Percentiles rank a stretch among this genome's conserved stretches.
Conservation (phyloP, 2,888 invertebrate species). For the Acronicta leporina region DNA sequence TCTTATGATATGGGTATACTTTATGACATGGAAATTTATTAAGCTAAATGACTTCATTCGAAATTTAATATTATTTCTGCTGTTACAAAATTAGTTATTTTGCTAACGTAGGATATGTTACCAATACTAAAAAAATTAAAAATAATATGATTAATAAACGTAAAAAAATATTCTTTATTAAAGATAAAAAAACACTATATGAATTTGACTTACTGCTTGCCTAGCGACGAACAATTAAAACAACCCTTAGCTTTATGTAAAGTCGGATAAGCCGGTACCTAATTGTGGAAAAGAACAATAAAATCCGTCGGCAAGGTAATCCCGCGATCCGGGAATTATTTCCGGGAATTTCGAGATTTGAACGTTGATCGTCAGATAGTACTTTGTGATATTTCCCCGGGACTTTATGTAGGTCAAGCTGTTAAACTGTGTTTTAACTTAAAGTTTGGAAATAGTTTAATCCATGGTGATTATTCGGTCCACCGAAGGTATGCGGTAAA, state of each 20-base stretch:
- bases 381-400: constrained; percentile 47
- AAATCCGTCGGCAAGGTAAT: constrained; percentile 49
- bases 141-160: no score
- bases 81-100: no score
- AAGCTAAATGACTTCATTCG: no score
- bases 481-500: constrained; percentile 12
- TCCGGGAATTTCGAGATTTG: constrained; percentile 50
- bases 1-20: no score
- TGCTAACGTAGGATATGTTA: no score
- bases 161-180: no score
- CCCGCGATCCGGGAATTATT: constrained; percentile 50
- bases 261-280: constrained; percentile 41
- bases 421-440: constrained; percentile 44
- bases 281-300: constrained; percentile 55
- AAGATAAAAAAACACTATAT: constrained; percentile 6
- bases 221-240: constrained; percentile 38
- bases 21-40: no score
- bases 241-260: constrained; percentile 31
- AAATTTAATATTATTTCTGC: no score
- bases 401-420: constrained; percentile 55
- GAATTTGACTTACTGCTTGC: constrained; percentile 20
- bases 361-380: constrained; percentile 43
- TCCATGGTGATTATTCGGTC: constrained; percentile 29
- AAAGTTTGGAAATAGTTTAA: constrained; percentile 41
- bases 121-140: no score